A percentile compares a stretch with the other conserved stretches of the same genome.
phyloP scores from a whole-genome alignment of 2,888 invertebrate genomes.

The Catonia carolina region DNA sequence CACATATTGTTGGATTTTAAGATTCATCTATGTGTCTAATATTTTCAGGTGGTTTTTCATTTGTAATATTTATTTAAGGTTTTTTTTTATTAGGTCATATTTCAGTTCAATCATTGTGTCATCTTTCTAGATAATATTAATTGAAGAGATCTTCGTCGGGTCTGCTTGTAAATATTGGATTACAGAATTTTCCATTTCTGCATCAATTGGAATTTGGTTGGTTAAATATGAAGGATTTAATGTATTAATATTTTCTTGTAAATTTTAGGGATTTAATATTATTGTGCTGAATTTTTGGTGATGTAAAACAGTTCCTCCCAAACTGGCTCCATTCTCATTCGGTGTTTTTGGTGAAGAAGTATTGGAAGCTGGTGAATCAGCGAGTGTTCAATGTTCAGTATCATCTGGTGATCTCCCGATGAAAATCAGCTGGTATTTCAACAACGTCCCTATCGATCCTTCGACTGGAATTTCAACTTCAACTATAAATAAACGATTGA shows the following conservation, averaged over 20 bases:
- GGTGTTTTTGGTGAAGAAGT: conserved; percentile 41
- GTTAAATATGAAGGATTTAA: not conserved
- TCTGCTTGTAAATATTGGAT: too few relatives aligned
- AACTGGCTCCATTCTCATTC: conserved; percentile 42
- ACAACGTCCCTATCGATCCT: conserved; percentile 40
- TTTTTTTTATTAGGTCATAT: too few relatives aligned
- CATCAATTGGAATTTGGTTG: too few relatives aligned
- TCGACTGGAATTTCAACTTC: conserved; percentile 28
- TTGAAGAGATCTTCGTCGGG: too few relatives aligned
- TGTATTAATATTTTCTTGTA: not conserved
- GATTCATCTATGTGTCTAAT: too few relatives aligned
- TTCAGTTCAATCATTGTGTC: too few relatives aligned
- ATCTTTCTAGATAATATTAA: too few relatives aligned
- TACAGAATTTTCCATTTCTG: too few relatives aligned
- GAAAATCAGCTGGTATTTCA: conserved; percentile 46
- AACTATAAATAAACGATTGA: conserved; percentile 36
- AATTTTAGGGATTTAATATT: not conserved
- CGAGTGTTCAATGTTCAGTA: conserved; percentile 37
- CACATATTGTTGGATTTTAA: too few relatives aligned
- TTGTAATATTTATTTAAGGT: too few relatives aligned
- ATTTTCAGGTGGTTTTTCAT: too few relatives aligned
- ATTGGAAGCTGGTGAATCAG: conserved; percentile 40
- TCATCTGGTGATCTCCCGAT: conserved; percentile 44
- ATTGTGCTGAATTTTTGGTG: too few relatives aligned
- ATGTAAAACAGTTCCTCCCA: conserved; percentile 38